Evolutionary conservation across 2,888 invertebrate species (phyloP), one percentile per base, ranked within the genome.

Genomic region (Tachina grossa): DNA sequence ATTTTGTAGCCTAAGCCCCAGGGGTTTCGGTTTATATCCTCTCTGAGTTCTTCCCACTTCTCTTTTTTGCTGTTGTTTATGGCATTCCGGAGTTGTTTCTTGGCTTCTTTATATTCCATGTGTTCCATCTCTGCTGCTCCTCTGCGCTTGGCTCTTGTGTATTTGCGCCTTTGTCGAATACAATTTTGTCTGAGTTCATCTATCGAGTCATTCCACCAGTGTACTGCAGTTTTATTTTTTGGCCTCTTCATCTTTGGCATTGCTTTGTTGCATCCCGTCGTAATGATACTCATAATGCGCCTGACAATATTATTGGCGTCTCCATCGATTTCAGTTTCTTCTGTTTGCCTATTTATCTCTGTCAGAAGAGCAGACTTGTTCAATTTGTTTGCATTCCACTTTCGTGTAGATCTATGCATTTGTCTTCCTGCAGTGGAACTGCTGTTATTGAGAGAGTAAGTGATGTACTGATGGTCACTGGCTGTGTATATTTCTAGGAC

Each of bases 111-210:
- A 11, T 47, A 47, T 2, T 47, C 47, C 47, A 9, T 5, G 47
- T 47, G 47, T 47, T 47, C 13, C 2, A 13, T 19, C 13, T 59
- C 57, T 6, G 72, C 72, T 4, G 10, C 31, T 8, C 31, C 57
- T 57, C 57, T 55, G 43, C 59, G 57, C n/a, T 31, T 72, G 14
- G 57, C 72, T 47, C 72, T 72, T 43, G 59, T 59, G 14, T 72
- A 72, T 74, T 11, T 6, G 31, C 57, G 31, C 5, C 57, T 57
- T 22, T 22, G 6, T 0, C 11, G 22, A 6, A 31, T 22, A 22
- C 55, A 55, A 1, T 55, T 11, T 47, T 11, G 13, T 11, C 47
- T 47, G 5, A 4, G 1, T 47, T 47, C 13, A 10, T 10, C 47
- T 13, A 47, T 47, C 1, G 8, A 5, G 13, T 47, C 2, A 11